Evolutionary conservation across 1,140 invertebrate genomes (phyloP).

Genomic region (Oryzaephilus surinamensis): DNA sequence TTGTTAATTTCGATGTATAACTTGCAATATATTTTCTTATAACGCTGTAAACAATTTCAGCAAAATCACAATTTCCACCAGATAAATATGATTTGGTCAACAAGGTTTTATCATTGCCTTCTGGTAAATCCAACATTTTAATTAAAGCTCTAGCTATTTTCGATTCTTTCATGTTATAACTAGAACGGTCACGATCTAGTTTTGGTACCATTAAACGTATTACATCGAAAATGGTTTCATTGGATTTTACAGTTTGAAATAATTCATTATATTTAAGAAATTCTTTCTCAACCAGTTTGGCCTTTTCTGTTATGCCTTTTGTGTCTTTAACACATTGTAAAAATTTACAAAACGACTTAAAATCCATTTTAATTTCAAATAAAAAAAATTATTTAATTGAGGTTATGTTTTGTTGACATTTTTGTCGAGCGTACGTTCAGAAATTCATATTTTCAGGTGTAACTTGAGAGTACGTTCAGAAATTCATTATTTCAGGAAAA

Average conservation of each 20-base stretch:
- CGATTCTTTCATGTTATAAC: constrained; percentile 56
- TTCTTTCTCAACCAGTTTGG: no score
- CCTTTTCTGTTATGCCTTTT: no score
- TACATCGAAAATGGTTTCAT: constrained; percentile 50
- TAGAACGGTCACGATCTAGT: constrained; percentile 50
- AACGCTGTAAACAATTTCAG: constrained; percentile 57
- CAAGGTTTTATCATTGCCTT: constrained; percentile 52
- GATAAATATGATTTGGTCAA: constrained; percentile 42
- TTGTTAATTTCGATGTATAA: constrained; percentile 39
- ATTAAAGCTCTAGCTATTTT: constrained; percentile 55
- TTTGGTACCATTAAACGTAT: constrained; percentile 63
- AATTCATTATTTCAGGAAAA: no score
- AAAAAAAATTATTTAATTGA: no score
- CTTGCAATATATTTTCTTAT: constrained; percentile 50
- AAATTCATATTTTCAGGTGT: no score
- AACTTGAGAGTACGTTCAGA: no score
- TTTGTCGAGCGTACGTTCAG: no score
- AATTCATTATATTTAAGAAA: no score
- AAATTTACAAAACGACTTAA: no score
- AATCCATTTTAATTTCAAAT: no score
- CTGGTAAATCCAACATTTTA: constrained; percentile 54
- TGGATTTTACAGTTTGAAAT: constrained; percentile 13
- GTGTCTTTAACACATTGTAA: no score
- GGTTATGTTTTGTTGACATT: no score
- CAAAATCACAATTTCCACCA: constrained; percentile 54